Base-by-base conservation (phyloP, 2,797 vertebrate genomes). In the Hippocampus kuda region DNA sequence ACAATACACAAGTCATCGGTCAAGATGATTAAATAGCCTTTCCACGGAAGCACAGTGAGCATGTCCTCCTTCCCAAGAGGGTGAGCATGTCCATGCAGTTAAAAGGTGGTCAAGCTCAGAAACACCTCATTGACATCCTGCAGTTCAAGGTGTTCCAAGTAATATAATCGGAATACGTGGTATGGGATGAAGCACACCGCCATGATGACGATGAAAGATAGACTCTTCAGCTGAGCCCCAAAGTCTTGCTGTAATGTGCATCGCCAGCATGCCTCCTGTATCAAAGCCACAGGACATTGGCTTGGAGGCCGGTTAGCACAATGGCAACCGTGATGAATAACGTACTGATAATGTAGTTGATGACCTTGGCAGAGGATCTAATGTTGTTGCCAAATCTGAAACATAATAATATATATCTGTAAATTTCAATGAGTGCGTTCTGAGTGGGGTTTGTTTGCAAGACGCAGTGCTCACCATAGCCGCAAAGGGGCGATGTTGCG, bases 61-160 rank as follows among this genome's bases (percentile, higher is more conserved):
- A 88, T 38, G 76, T 66, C 67, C 90, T 92, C 0, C 83, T 91
- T 1, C 94, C 79, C 56, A 92, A 70, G 0, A 98, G 94, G 0
- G 90, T 92, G 63, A 98, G 81, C 87, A 94, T 87, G 80, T 99
- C 96, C 54, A 92, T 82, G 65, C 94, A 97, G 75, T 93, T 94
- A 22, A 38, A 98, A 85, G 0, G 93, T 91, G 20, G 93, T 97
- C 68, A 95, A 26, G 64, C 93, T 91, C 75, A 98, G 72, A 69
- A 94, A 92, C n/a, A 97, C 84, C 73, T 98, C 95, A 13, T 98
- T 98, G 59, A 53, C 0, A 0, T 1, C 0, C 64, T 82, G 1
- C 38, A 84, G 24, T 0, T 4, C 0, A 0, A 77, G 0, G 0
- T 87, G 0, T 0, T 75, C 3, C 26, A 98, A 42, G 72, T 95